Conservation (phyloP, 2,113 vertebrate genomes). For the Myrmecophaga tridactyla region DNA sequence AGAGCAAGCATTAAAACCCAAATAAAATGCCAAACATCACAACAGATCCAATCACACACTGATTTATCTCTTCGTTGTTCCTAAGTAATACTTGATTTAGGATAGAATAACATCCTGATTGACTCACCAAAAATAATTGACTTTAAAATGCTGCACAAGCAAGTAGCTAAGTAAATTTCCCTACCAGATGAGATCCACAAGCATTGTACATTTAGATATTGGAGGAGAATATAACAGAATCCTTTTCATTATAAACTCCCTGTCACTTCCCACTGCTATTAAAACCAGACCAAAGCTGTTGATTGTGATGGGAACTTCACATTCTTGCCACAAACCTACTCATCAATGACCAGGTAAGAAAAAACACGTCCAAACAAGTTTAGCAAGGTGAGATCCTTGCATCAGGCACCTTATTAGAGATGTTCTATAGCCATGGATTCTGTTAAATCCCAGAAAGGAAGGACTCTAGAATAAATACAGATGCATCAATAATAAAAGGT, state of each 20-base stretch:
- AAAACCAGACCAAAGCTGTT: neutral
- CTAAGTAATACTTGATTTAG: constrained; percentile 28
- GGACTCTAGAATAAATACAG: neutral
- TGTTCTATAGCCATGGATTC: neutral
- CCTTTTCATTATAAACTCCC: neutral
- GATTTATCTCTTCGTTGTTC: constrained; percentile 59
- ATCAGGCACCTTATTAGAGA: neutral
- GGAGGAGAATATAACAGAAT: neutral
- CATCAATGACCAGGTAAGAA: neutral
- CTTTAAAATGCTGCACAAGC: constrained; percentile 40
- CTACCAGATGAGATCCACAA: neutral
- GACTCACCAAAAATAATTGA: constrained; percentile 49
- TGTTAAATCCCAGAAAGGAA: neutral
- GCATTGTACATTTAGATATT: neutral
- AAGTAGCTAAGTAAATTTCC: constrained; percentile 42
- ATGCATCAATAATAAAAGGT: neutral
- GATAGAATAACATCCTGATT: constrained; percentile 13
- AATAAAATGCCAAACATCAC: neutral
- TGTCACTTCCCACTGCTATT: neutral
- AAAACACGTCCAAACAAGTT: neutral
- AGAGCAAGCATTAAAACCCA: neutral
- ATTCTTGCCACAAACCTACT: neutral
- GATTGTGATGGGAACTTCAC: neutral
- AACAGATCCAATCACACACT: constrained; percentile 37
- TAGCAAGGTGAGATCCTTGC: neutral